Evolutionary conservation across 2,797 vertebrate species (phyloP), one percentile per base, ranked within the genome.

Genomic region (Caiman crocodilus): DNA sequence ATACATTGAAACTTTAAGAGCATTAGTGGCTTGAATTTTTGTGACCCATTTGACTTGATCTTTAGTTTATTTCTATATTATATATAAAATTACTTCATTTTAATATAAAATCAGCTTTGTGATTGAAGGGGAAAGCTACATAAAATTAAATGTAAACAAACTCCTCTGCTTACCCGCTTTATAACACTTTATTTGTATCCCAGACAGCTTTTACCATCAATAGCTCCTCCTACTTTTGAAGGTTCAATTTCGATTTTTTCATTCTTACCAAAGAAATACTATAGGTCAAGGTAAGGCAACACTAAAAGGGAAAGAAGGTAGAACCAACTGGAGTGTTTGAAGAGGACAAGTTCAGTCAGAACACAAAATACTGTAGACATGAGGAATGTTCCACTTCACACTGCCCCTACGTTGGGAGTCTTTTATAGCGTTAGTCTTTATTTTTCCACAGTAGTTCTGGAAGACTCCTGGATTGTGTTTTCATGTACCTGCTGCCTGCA

Each of bases 81-180:
- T 50, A 82, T 65, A 28, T 5, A 79, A 85, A 85, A 55, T 79
- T 90, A 87, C 25, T 82, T 87, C 21, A 61, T 7, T 60, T 81
- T 74, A 55, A 28, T 42, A 25, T 87, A 83, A 90, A 94, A 84
- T 84, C 32, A 76, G 30, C 76, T 75, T 86, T 76, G 56, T 86
- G 28, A 32, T 56, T 50, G 25, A 84, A 91, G 59, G 79, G 42
- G 28, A 17, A 89, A 89, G 56, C 16, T 90, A 15, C 23, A 79
- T 90, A 85, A 89, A 92, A 12, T 21, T 14, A 79, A n/a, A 32
- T 23, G 20, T 17, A 28, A 15, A 23, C 13, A 20, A 8, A 5
- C 15, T 89, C 5, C 32, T 84, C 32, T 83, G 81, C 69, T 78
- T 89, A 57, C 78, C 35, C 50, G 63, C 60, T 74, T 76, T 3